Evolutionary conservation across 2,113 vertebrate species (phyloP).

Genomic region (Menura novaehollandiae): DNA sequence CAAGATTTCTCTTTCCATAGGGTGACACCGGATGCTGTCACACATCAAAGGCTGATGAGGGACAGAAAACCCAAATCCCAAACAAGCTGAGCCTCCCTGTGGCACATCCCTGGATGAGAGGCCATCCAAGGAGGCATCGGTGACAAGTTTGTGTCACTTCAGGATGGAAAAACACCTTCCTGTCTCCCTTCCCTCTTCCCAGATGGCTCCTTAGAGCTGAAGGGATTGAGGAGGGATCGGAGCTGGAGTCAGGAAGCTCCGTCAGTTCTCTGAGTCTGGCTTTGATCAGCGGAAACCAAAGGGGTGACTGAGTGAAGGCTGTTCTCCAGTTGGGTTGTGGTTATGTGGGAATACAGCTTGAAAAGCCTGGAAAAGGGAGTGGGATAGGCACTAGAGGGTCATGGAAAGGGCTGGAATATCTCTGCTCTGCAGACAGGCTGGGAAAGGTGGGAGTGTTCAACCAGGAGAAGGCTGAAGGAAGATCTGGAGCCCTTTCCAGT

Average conservation of each 20-base stretch:
- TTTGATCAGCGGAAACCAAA: constrained; percentile 29
- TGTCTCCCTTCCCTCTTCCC: background rate
- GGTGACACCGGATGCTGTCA: background rate
- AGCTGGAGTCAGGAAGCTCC: background rate
- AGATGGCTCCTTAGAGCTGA: constrained; percentile 25
- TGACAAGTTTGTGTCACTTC: constrained; percentile 15
- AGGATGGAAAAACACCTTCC: background rate
- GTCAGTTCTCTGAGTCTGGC: background rate
- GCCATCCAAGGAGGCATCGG: background rate
- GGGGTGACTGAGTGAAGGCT: background rate
- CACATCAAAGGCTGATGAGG: background rate
- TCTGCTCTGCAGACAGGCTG: background rate
- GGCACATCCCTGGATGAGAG: background rate
- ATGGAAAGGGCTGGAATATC: background rate
- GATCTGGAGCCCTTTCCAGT: background rate
- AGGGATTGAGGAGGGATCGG: background rate
- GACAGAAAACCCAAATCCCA: background rate
- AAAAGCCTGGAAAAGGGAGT: background rate
- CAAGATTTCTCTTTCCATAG: background rate
- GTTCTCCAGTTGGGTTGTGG: background rate
- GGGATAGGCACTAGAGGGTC: background rate
- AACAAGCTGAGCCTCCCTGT: background rate
- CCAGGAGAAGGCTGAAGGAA: background rate
- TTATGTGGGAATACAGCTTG: background rate
- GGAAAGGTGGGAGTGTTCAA: background rate